Evolutionary conservation across 1,140 invertebrate genomes (phyloP), one percentile per base, ranked within the genome.

Genomic region (Whitmania pigra): DNA sequence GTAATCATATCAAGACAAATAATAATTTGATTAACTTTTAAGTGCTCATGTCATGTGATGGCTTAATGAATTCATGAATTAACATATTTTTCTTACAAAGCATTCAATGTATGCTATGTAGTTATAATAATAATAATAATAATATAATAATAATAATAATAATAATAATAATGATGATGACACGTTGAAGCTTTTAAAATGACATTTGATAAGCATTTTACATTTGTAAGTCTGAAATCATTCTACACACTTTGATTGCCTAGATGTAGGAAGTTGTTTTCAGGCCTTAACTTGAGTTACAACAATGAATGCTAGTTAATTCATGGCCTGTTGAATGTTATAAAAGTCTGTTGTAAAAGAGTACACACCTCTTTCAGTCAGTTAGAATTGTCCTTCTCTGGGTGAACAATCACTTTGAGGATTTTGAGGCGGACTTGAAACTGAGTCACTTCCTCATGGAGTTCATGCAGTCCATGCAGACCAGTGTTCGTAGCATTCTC

Each of bases 341-440:
- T 31, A 63, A 63, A 25, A 63, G 22, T n/a, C 29, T 13, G 55
- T 1, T 63, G 20, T 13, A 27, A 49, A 49, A 49, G 43, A 49
- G 43, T 49, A 17, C 43, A 49, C 43, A 49, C 43, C 43, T 49
- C 43, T 49, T 49, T 49, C 43, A 70, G 69, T 36, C 69, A 15
- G 69, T 70, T 22, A 5, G 94, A 72, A 93, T 99, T 0, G 90
- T 99, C 0, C 84, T 98, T 3, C 78, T 97, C 0, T 99, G 96
- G 96, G 94, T 98, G 0, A 98, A 98, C 80, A 98, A 98, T 82
- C 95, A 99, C 84, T 99, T 98, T 79, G 97, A 94, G 31, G 96
- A 99, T 81, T 99, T 99, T 84, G 96, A 99, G 84, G 94, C 89
- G 9, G 90, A 95, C 84, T 88, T 91, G 40, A 87, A 88, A 49